Conservation (phyloP, 2,113 vertebrate genomes). For the Maccullochella peelii region DNA sequence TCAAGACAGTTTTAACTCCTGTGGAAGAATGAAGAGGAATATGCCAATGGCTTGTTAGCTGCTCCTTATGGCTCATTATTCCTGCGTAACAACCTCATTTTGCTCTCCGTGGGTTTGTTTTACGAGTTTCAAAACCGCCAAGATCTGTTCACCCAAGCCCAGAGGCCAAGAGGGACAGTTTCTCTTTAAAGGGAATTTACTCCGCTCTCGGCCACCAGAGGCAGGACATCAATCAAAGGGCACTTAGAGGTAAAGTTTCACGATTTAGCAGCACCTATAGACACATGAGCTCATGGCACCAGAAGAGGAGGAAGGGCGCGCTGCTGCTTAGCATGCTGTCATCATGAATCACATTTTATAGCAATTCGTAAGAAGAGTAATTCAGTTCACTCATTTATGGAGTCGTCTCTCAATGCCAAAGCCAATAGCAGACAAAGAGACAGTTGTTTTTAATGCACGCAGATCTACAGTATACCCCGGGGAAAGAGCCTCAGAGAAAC, state of each 20-base stretch:
- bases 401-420: conserved; percentile 35
- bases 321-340: conserved; percentile 24
- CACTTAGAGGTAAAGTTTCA: conserved; percentile 65
- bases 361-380: conserved; percentile 23
- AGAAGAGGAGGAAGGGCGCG: conserved; percentile 9
- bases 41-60: conserved; percentile 28
- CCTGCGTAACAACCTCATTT: conserved; percentile 36
- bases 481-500: conserved; percentile 25
- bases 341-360: conserved; percentile 58
- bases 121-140: conserved; percentile 53
- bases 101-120: conserved; percentile 52
- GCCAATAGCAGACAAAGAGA: conserved; percentile 40
- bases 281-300: conserved; percentile 37
- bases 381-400: conserved; percentile 29
- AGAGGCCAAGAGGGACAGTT: conserved; percentile 56
- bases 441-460: conserved; percentile 24
- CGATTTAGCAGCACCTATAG: conserved; percentile 41
- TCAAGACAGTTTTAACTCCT: conserved; percentile 15
- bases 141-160: conserved; percentile 43
- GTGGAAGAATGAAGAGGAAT: conserved; percentile 34
- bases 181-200: conserved; percentile 56
- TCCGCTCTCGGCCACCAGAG: conserved; percentile 48
- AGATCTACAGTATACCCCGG: conserved; percentile 13
- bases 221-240: conserved; percentile 61
- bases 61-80: conserved; percentile 47